phyloP scores from a whole-genome alignment of 2,113 vertebrate genomes.

The Takifugu flavidus region DNA sequence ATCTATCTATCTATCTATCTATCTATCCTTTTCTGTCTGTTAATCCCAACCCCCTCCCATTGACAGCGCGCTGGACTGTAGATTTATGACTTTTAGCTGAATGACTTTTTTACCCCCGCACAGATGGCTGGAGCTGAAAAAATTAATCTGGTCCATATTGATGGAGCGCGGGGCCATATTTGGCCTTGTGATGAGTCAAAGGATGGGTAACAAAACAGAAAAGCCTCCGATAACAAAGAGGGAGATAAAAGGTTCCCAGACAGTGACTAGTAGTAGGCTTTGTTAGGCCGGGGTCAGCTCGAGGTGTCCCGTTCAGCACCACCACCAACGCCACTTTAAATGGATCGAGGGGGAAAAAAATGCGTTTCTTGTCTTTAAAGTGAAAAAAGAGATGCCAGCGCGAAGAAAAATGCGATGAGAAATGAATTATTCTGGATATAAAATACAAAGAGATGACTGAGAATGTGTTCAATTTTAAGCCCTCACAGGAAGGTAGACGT shows the following conservation, averaged over 20 bases:
- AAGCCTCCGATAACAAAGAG: constrained; percentile 46
- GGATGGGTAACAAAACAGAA: constrained; percentile 62
- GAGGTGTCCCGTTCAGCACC: constrained; percentile 56
- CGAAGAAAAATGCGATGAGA: constrained; percentile 16
- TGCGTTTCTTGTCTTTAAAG: constrained; percentile 8
- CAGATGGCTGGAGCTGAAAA: constrained; percentile 67
- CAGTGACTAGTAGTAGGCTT: constrained; percentile 74
- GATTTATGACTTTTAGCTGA: constrained; percentile 66
- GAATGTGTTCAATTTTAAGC: constrained; percentile 27
- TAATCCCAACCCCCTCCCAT: constrained; percentile 28
- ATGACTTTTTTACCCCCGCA: constrained; percentile 55
- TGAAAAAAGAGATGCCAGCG: background rate
- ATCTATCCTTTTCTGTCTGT: constrained; percentile 9
- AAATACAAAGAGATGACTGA: constrained; percentile 40
- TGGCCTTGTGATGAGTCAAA: constrained; percentile 69
- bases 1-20: constrained; percentile 39
- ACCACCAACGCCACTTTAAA: constrained; percentile 23
- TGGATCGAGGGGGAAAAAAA: background rate
- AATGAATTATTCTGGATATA: constrained; percentile 35
- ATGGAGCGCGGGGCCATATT: constrained; percentile 54
- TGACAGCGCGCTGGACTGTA: constrained; percentile 47
- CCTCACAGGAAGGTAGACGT: constrained; percentile 29
- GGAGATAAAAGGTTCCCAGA: constrained; percentile 65
- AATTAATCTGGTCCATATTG: constrained; percentile 71
- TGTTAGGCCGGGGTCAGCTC: constrained; percentile 63